Evolutionary conservation across 2,797 vertebrate species (phyloP).

Genomic region (Pseudomugil gertrudae): DNA sequence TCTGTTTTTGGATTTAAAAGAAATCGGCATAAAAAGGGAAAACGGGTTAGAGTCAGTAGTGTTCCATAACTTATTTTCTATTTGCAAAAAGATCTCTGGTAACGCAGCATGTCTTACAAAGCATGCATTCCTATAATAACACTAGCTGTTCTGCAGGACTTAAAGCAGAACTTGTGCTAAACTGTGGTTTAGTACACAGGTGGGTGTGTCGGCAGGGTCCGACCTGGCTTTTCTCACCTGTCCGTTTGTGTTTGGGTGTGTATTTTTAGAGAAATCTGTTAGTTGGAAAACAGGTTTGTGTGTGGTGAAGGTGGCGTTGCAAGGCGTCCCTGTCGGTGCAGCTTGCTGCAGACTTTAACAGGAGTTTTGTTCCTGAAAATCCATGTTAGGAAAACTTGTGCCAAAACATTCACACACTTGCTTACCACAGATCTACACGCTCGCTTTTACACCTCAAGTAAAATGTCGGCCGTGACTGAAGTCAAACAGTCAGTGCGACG

Average conservation of each 20-base stretch:
- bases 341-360: constrained; percentile 6
- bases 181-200: neutral
- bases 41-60: constrained; percentile 25
- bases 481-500: constrained; percentile 16
- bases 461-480: constrained; percentile 37
- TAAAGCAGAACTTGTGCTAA: neutral
- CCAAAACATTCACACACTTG: constrained; percentile 29
- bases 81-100: constrained; percentile 22
- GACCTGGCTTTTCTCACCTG: neutral
- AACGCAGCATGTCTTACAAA: constrained; percentile 3
- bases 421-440: constrained; percentile 33
- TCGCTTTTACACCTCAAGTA: constrained; percentile 16
- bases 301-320: constrained; percentile 19
- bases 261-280: constrained; percentile 28
- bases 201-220: constrained; percentile 30
- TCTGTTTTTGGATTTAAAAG: no score
- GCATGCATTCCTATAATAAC: constrained; percentile 11
- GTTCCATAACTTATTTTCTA: constrained; percentile 43
- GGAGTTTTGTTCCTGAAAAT: constrained; percentile 25
- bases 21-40: constrained; percentile 36
- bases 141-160: neutral
- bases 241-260: constrained; percentile 18
- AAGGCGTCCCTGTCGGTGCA: constrained; percentile 26
- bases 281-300: constrained; percentile 47
- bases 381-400: constrained; percentile 8